Evolutionary conservation across 1,140 invertebrate genomes (phyloP), one percentile per base, ranked within the genome.

Genomic region (Drosophila bocki): DNA sequence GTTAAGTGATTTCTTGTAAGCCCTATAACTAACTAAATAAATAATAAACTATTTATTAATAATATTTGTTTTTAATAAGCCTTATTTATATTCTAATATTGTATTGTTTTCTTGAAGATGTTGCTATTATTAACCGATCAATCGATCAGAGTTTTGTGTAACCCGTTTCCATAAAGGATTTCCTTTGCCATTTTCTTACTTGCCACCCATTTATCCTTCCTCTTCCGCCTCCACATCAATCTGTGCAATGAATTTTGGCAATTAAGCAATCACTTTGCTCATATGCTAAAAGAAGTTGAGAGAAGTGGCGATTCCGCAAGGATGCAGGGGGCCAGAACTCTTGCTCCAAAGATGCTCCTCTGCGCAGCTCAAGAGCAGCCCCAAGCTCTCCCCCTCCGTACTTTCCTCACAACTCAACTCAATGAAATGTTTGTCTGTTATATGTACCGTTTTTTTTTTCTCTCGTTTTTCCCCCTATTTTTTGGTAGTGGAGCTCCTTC

Each of bases 161-260:
- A 4, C 26, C 26, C 41, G 8, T 42, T 17, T 33, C 3, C 22
- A 26, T 48, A 15, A 26, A 29, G 11, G 1, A 35, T 37, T 54
- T 37, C 7, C 51, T 5, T 15, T 6, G 19, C 12, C 17, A 37
- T 13, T 22, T 54, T 19, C 51, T 13, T 12, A 53, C 17, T 15
- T 22, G 11, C 17, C 29, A 11, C n/a, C 29, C 48, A 12, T 3
- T n/a, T 29, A 4, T 47, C 5, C 48, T 12, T 54, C 17, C 7
- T 22, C 7, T 8, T 26, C 3, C 11, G 15, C 12, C 29, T 15
- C 26, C 15, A 29, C 9, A 47, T 72, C 54, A 74, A 72, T 74
- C 70, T 74, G 51, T 57, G 59, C 54, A 79, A 79, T 79, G 68
- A 61, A 79, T 72, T 79, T 79, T 65, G 53, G 76, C 68, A 79